Conservation (phyloP, 2,888 invertebrate genomes). For the Linnaemya tessellans region DNA sequence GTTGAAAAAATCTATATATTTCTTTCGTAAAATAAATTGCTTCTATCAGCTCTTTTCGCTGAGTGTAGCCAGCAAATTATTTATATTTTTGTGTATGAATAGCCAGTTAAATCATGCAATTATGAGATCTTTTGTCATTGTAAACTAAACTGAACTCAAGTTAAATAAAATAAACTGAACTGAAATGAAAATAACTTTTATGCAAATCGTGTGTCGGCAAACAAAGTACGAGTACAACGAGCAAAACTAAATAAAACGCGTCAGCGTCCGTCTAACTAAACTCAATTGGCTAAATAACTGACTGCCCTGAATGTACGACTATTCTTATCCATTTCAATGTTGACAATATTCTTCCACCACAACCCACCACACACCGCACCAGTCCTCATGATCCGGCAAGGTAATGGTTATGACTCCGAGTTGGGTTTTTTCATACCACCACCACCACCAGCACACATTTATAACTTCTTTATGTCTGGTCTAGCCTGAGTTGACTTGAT, state of each 20-base stretch:
- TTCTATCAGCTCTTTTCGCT: neutral
- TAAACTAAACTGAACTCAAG: conserved; percentile 60
- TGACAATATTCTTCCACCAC: conserved; percentile 54
- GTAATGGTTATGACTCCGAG: conserved; percentile 54
- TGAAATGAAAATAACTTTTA: conserved; percentile 61
- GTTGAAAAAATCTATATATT: neutral
- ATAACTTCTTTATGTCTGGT: conserved; percentile 65
- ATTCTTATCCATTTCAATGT: conserved; percentile 37
- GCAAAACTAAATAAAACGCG: conserved; percentile 36
- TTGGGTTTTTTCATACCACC: conserved; percentile 43
- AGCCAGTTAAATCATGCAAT: conserved; percentile 82
- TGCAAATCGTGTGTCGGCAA: conserved; percentile 70
- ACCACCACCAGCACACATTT: conserved; percentile 42
- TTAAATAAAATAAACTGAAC: conserved; percentile 56
- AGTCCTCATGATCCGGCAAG: neutral
- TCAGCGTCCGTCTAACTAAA: conserved; percentile 57
- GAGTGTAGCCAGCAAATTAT: conserved; percentile 51
- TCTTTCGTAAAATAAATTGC: neutral
- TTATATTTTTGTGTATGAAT: conserved; percentile 75
- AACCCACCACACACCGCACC: conserved; percentile 3
- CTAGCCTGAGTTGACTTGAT: conserved; percentile 28
- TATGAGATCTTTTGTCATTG: conserved; percentile 81
- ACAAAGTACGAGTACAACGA: conserved; percentile 45
- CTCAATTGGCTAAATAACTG: conserved; percentile 60
- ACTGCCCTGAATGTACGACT: conserved; percentile 26